A percentile compares a stretch with the other conserved stretches of the same genome.
Conservation (phyloP, 2,888 invertebrate genomes). For the Drosophila vallismaia region DNA sequence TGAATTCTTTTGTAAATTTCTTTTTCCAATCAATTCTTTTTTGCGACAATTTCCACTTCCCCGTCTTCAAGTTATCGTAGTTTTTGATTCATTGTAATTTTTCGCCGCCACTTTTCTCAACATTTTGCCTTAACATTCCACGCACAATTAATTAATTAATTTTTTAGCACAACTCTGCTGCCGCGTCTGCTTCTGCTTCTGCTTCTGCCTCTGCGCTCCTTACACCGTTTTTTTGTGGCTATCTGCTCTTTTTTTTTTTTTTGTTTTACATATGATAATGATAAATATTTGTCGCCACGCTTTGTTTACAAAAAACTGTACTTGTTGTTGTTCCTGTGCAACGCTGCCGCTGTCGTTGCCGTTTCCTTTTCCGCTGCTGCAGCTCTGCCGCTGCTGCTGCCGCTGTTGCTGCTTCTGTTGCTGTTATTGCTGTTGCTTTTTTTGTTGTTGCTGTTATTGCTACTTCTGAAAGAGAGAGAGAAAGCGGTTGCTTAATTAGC, state of each 20-base stretch:
- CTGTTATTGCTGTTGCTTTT: background rate
- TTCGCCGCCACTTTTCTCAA: slow-evolving; percentile 20
- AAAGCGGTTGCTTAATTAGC: slow-evolving; percentile 25
- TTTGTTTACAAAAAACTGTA: slow-evolving; percentile 26
- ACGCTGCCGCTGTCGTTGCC: background rate
- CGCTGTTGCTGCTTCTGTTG: background rate
- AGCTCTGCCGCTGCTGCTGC: background rate
- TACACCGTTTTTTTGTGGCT: slow-evolving; percentile 20
- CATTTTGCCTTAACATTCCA: slow-evolving; percentile 36
- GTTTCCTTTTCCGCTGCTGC: background rate
- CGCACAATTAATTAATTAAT: slow-evolving; percentile 8
- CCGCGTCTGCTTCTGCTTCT: no score
- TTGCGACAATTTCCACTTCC: background rate
- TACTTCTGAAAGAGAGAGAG: slow-evolving; percentile 1
- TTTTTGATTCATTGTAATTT: slow-evolving; percentile 38
- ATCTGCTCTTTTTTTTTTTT: background rate
- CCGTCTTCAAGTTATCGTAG: slow-evolving; percentile 50
- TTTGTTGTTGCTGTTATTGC: background rate
- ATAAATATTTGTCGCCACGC: slow-evolving; percentile 29
- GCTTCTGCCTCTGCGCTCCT: slow-evolving; percentile 14
- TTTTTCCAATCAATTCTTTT: background rate
- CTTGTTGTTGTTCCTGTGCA: slow-evolving; percentile 11
- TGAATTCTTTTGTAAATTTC: slow-evolving; percentile 1
- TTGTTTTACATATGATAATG: slow-evolving; percentile 11
- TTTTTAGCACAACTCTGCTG: background rate